Evolutionary conservation across 1,140 invertebrate genomes (phyloP).

Genomic region (Halesus radiatus): DNA sequence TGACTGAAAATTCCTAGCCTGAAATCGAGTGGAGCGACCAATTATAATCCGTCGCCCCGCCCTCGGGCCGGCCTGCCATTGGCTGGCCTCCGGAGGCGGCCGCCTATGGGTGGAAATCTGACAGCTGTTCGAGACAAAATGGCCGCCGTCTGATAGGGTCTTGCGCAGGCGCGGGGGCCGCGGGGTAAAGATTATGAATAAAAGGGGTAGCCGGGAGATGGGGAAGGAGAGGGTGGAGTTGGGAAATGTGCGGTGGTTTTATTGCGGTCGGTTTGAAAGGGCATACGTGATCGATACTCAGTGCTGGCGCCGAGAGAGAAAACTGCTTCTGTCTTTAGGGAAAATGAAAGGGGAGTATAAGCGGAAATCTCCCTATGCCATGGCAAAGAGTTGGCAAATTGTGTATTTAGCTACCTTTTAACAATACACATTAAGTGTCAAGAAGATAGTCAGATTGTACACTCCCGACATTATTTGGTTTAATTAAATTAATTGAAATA

Average conservation of each 20-base stretch:
- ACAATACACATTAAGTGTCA: no score
- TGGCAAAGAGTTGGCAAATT: no score
- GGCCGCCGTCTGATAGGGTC: constrained; percentile 14
- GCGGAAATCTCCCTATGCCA: no score
- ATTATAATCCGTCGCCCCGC: constrained; percentile 23
- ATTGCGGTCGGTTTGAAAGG: constrained; percentile 21
- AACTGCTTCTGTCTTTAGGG: not conserved
- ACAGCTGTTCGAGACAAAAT: constrained; percentile 42
- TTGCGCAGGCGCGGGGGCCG: constrained; percentile 4
- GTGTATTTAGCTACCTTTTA: no score
- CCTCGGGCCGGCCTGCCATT: not conserved
- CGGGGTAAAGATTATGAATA: constrained; percentile 39
- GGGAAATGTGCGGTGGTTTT: constrained; percentile 3
- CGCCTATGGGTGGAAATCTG: constrained; percentile 21
- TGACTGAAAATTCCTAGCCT: constrained; percentile 24
- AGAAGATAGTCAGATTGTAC: no score
- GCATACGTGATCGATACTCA: constrained; percentile 21
- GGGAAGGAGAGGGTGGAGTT: no score
- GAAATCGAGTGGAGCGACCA: constrained; percentile 13
- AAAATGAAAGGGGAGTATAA: no score
- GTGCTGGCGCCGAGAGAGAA: not conserved
- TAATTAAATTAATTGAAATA: no score
- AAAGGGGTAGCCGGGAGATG: constrained; percentile 5
- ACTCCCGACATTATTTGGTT: no score
- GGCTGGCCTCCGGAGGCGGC: not conserved